Conservation (phyloP, 2,797 vertebrate genomes). For the Denticeps clupeoides region DNA sequence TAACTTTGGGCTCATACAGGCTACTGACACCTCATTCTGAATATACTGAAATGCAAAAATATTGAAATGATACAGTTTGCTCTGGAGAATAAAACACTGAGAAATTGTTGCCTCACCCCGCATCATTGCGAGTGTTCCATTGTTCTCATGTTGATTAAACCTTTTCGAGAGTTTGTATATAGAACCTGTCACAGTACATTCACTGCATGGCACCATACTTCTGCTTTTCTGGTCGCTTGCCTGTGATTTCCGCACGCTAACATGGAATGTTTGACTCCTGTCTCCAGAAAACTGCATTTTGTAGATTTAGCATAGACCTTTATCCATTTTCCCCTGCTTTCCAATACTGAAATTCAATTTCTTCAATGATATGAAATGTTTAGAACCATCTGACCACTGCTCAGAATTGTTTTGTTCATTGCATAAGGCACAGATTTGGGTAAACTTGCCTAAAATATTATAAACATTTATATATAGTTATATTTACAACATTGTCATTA, state of each 20-base stretch:
- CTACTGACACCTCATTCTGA: slow-evolving; percentile 30
- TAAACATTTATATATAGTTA: slow-evolving; percentile 77
- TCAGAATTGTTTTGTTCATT: slow-evolving; percentile 77
- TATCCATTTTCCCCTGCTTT: too few relatives aligned
- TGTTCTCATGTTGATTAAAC: too few relatives aligned
- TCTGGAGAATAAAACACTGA: not conserved
- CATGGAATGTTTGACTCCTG: slow-evolving; percentile 33
- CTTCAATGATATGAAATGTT: slow-evolving; percentile 60
- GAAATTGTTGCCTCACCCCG: too few relatives aligned
- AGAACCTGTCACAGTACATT: slow-evolving; percentile 57
- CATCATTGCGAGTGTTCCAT: too few relatives aligned
- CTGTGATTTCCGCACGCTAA: slow-evolving; percentile 15
- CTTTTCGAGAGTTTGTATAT: too few relatives aligned
- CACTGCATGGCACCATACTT: slow-evolving; percentile 50
- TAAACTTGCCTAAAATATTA: slow-evolving; percentile 81
- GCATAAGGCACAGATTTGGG: slow-evolving; percentile 98
- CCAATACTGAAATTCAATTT: too few relatives aligned
- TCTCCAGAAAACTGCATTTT: slow-evolving; percentile 20
- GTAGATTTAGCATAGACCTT: slow-evolving; percentile 25
- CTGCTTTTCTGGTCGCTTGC: slow-evolving; percentile 40
- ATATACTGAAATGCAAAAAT: slow-evolving; percentile 12
- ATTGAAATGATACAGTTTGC: slow-evolving; percentile 6
- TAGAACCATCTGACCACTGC: slow-evolving; percentile 66
- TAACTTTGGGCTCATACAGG: slow-evolving; percentile 56
- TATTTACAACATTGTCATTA: slow-evolving; percentile 92